phyloP scores from a whole-genome alignment of 2,888 invertebrate genomes.

The Amblyjoppa fuscipennis region DNA sequence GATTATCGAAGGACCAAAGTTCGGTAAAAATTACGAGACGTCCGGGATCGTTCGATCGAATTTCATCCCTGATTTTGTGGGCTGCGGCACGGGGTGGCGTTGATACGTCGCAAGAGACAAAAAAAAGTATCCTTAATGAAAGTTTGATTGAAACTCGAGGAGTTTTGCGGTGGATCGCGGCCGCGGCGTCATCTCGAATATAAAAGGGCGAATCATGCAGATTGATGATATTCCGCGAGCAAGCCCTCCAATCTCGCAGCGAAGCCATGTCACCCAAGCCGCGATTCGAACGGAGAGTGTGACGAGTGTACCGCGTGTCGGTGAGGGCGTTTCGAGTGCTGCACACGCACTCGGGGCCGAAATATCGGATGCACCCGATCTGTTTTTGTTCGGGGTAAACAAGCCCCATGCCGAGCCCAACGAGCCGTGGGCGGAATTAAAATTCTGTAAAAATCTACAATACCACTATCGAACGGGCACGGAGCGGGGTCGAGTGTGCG shows the following conservation, averaged over 20 bases:
- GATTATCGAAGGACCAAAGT: conserved; percentile 30
- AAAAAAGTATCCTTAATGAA: background rate
- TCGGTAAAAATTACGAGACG: conserved; percentile 27
- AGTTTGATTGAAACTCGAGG: background rate
- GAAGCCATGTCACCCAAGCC: background rate
- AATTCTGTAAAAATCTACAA: conserved; percentile 13
- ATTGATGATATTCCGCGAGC: background rate
- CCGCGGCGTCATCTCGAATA: background rate
- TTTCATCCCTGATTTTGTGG: conserved; percentile 37
- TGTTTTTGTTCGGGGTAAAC: conserved; percentile 17
- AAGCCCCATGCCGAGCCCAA: background rate
- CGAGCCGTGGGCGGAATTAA: conserved; percentile 8
- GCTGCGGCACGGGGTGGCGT: background rate
- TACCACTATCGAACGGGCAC: background rate
- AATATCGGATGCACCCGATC: conserved; percentile 12
- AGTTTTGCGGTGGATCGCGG: background rate
- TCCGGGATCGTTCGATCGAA: conserved; percentile 24
- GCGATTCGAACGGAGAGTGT: background rate
- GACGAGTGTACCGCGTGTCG: background rate
- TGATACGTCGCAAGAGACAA: background rate
- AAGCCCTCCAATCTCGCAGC: background rate
- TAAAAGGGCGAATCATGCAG: background rate
- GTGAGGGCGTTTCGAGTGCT: background rate
- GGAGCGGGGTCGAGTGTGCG: background rate
- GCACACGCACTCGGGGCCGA: background rate